Conservation (phyloP, 2,888 invertebrate species). For the Sminthurides aquaticus region DNA sequence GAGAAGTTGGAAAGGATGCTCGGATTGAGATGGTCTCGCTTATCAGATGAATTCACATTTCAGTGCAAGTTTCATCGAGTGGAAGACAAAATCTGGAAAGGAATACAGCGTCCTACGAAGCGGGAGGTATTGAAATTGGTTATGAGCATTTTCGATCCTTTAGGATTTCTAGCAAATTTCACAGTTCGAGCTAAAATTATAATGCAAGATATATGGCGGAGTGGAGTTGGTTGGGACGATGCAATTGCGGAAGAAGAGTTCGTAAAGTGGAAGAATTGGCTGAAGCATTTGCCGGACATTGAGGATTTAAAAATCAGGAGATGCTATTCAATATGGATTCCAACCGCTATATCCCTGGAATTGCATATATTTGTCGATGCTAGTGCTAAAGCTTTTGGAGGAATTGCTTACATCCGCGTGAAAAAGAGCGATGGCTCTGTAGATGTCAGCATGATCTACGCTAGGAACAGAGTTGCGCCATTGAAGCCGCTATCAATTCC, state of each 20-base stretch:
- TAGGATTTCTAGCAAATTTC: slow-evolving; percentile 43
- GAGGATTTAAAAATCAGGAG: slow-evolving; percentile 7
- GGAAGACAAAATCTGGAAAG: background rate
- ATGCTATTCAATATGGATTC: slow-evolving; percentile 1
- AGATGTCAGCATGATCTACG: slow-evolving; percentile 1
- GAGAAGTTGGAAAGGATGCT: slow-evolving; percentile 11
- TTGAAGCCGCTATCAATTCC: slow-evolving; percentile 19
- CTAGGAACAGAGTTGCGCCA: slow-evolving; percentile 21
- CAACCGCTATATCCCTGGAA: background rate
- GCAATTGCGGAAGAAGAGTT: slow-evolving; percentile 14
- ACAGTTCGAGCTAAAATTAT: slow-evolving; percentile 41
- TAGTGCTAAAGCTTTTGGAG: slow-evolving; percentile 25
- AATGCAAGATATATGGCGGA: slow-evolving; percentile 43
- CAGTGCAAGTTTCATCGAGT: slow-evolving; percentile 10
- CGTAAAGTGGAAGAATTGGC: slow-evolving; percentile 26
- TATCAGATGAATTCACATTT: slow-evolving; percentile 21
- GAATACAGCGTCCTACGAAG: slow-evolving; percentile 37
- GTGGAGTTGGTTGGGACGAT: slow-evolving; percentile 43
- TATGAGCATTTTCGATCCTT: slow-evolving; percentile 44
- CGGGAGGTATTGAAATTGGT: slow-evolving; percentile 34
- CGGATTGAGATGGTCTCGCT: slow-evolving; percentile 23
- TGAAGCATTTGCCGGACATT: slow-evolving; percentile 10
- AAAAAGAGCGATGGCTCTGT: slow-evolving; percentile 10
- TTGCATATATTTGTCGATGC: slow-evolving; percentile 35
- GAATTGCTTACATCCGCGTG: slow-evolving; percentile 25